A percentile compares a stretch with the other conserved stretches of the same genome.
Conservation (phyloP, 2,888 invertebrate genomes). For the Xylota sylvarum region DNA sequence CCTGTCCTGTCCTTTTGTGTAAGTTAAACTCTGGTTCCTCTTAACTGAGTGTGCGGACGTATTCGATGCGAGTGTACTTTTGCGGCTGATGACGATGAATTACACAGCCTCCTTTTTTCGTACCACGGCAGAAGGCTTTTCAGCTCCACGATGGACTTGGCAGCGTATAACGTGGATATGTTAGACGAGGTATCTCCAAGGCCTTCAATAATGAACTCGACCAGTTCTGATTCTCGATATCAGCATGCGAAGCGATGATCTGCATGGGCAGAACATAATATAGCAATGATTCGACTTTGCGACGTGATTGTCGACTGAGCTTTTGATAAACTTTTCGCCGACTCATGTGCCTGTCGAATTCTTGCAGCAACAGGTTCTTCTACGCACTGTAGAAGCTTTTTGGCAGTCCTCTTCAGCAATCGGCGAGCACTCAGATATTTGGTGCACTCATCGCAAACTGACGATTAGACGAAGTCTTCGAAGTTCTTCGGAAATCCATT, state of each 20-base stretch:
- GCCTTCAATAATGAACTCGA: slow-evolving; percentile 39
- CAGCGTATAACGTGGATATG: slow-evolving; percentile 23
- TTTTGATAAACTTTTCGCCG: not conserved
- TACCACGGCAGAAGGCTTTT: not conserved
- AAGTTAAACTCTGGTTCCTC: too few relatives aligned
- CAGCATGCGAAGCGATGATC: slow-evolving; percentile 22
- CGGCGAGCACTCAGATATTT: slow-evolving; percentile 16
- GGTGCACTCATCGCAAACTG: not conserved
- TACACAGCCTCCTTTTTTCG: not conserved
- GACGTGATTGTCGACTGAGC: not conserved
- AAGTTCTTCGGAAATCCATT: not conserved
- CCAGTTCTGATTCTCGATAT: slow-evolving; percentile 15
- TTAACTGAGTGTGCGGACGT: too few relatives aligned
- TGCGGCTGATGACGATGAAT: not conserved
- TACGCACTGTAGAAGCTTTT: slow-evolving; percentile 14
- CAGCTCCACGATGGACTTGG: not conserved
- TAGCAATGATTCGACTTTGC: slow-evolving; percentile 1
- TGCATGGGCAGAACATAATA: slow-evolving; percentile 44
- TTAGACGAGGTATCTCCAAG: slow-evolving; percentile 15
- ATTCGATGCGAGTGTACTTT: too few relatives aligned
- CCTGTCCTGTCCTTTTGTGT: too few relatives aligned
- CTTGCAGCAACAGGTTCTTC: slow-evolving; percentile 6
- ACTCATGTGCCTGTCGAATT: slow-evolving; percentile 11
- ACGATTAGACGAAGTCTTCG: slow-evolving; percentile 7
- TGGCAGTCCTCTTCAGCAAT: slow-evolving; percentile 1